Evolutionary conservation across 2,888 invertebrate species (phyloP), one percentile per base, ranked within the genome.

Genomic region (Petrolisthes cinctipes): DNA sequence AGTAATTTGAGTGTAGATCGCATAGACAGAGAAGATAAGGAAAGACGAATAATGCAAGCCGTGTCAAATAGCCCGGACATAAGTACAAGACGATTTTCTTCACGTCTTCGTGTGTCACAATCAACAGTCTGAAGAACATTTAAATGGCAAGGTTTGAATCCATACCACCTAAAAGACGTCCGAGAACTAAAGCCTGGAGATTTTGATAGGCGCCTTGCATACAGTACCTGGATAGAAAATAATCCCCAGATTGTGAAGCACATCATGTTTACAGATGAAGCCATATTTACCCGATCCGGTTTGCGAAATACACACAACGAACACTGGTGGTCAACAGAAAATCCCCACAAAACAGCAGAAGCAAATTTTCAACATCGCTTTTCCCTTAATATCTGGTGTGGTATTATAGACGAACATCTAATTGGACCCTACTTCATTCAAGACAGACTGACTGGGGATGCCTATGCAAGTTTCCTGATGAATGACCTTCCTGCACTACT

Each of bases 401-500:
- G n/a, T n/a, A n/a, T n/a, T 14, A 61, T 61, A 61, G 6, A 61
- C 14, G 61, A 61, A 61, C 61, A 61, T 61, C 14, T 61, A 14
- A 61, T 61, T 61, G 61, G 61, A 61, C 61, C 61, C 61, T 61
- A 61, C 61, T 9, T 61, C 61, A 9, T 61, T 61, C 6, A 61
- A 14, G 61, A 61, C 14, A 61, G 61, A 61, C 61, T 61, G 61
- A 61, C 61, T 61, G 14, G 61, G 61, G 61, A 61, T 61, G 61
- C 61, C 61, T 61, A 61, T 61, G 61, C 61, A 61, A 6, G 14
- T 6, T 61, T 61, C 14, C 61, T 61, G 61, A 61, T 61, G 61
- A 61, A 61, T 61, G 61, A 61, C 61, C 61, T 61, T 61, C 61
- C 61, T 61, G 61, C n/a, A n/a, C n/a, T n/a, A n/a, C n/a, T n/a